Base-by-base conservation (phyloP, 2,888 invertebrate genomes). In the Theretra japonica region DNA sequence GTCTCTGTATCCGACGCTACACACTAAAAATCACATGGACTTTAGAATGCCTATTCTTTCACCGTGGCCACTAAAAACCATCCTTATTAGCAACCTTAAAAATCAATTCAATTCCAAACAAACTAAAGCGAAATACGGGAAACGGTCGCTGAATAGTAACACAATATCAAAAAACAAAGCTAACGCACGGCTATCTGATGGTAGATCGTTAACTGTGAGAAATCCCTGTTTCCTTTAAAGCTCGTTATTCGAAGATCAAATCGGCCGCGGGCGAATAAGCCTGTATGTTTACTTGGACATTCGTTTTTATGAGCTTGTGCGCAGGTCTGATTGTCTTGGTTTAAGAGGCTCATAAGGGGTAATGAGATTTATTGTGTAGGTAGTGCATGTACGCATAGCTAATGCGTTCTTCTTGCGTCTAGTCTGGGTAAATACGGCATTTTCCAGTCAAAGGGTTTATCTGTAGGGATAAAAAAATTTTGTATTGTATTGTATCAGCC, bases 191-290 rank as follows among this genome's bases (percentile, higher is more conserved):
- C 17, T 65, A 65, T 65, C 65, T 25, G 53, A 53, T 53, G 41
- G 65, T 48, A 65, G 65, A 65, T 65, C 65, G 65, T 65, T 65
- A 65, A 41, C 48, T 48, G 53, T 53, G 65, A 65, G 65, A 65
- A 65, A 48, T 65, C 65, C 65, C 23, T 65, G 65, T 65, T 65
- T 65, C 65, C 65, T 65, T 23, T 23, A 65, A 65, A 48, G 65
- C 65, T 65, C 21, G 65, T 65, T 65, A 65, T 65, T 65, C 41
- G 15, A n/a, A 60, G 62, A 65, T 65, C 62, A 41, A 17, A 48
- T 33, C 62, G 33, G n/a, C 60, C 60, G 60, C 53, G 1, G 53
- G 53, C 53, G 53, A 53, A n/a, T n/a, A 53, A 65, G 65, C 48
- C 41, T 65, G 5, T 41, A 41, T 41, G 48, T 48, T 65, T 48